A percentile compares a stretch with the other conserved stretches of the same genome.
These are phyloP conservation scores for Corythornis madagascariensis DNA, from an alignment of 2,113 vertebrate species.

Conservation along the genomic window DNA sequence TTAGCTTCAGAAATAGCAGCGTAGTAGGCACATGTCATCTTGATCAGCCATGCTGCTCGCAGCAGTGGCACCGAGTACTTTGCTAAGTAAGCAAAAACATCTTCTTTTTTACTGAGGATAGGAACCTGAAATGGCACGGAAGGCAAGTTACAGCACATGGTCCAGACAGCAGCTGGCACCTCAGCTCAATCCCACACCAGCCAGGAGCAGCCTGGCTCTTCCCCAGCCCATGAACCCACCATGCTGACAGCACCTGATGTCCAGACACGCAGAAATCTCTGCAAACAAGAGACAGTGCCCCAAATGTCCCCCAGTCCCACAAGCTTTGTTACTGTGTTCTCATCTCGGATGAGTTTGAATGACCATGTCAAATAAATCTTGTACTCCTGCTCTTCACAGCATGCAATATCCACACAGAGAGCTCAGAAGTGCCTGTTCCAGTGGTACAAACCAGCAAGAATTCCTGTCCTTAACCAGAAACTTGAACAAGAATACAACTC, in stretches of 20 bases:
- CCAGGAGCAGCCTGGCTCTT: neutral
- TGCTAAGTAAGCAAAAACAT: conserved; percentile 80
- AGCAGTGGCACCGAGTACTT: conserved; percentile 81
- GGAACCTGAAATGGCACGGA: conserved; percentile 71
- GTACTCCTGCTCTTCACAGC: neutral
- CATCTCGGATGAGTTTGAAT: neutral
- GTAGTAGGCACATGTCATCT: conserved; percentile 83
- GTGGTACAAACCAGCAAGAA: neutral
- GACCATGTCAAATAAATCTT: neutral
- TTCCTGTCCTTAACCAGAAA: neutral
- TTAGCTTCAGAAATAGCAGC: conserved; percentile 82
- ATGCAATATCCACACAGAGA: neutral
- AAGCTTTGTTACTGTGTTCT: neutral
- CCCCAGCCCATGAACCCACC: neutral
- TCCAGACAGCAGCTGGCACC: neutral
- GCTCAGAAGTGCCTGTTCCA: neutral
- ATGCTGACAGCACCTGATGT: neutral
- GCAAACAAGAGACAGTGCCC: neutral
- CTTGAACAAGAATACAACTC: neutral
- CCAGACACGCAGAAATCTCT: neutral
- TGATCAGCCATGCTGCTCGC: conserved; percentile 79
- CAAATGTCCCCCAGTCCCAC: neutral
- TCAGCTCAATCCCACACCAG: rapidly evolving
- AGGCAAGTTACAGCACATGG: neutral
- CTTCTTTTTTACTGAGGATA: conserved; percentile 83